Percentiles rank a stretch among this genome's conserved stretches.
Evolutionary conservation across 2,888 invertebrate species (phyloP).

Genomic region (Eristalinus aeneus): DNA sequence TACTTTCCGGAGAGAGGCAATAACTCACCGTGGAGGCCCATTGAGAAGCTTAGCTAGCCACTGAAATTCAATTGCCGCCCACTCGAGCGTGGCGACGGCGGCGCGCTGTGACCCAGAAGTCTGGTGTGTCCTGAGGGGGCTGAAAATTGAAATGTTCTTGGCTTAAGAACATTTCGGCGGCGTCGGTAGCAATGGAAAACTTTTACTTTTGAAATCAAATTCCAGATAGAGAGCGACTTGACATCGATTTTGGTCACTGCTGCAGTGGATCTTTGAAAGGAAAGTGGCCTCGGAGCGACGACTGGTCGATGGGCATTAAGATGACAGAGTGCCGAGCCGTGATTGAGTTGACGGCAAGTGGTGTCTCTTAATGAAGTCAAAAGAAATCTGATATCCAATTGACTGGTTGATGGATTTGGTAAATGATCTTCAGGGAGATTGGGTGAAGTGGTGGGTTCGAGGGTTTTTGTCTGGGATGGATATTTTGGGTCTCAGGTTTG

Average conservation of each 20-base stretch:
- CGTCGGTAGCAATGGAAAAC: not conserved
- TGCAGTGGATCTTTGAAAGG: not conserved
- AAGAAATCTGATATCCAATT: constrained; percentile 8
- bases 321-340: not conserved
- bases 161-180: not conserved
- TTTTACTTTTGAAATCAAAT: not conserved
- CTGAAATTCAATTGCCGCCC: not conserved
- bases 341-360: not conserved
- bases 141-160: not conserved
- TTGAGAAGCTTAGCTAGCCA: not conserved
- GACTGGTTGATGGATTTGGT: not conserved
- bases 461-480: not conserved
- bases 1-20: not conserved
- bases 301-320: not conserved
- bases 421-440: not conserved
- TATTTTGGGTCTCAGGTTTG: not conserved
- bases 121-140: not conserved
- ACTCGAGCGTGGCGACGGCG: not conserved
- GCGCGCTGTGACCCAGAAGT: not conserved
- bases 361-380: not conserved
- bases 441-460: not conserved
- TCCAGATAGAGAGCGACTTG: not conserved
- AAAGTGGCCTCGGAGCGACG: not conserved
- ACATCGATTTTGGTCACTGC: not conserved
- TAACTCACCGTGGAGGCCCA: not conserved